Base-by-base conservation (phyloP, 2,113 vertebrate genomes). In the Cebidichthys violaceus region DNA sequence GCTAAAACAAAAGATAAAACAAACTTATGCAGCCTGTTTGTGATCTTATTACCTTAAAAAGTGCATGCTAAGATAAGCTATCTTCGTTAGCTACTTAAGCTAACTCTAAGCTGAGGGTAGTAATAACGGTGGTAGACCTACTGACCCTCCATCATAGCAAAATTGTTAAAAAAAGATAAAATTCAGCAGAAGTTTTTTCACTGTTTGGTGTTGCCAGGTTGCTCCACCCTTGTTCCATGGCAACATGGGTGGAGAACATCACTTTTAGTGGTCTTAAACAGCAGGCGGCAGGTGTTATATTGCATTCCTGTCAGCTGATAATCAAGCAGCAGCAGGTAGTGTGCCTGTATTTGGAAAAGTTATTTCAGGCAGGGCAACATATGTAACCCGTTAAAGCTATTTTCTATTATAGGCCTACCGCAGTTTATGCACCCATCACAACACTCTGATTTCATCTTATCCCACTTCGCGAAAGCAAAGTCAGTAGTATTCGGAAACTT, bases 281-380 rank as follows among this genome's bases (percentile, higher is more conserved):
- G 66, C 72, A 71, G 71, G 65, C 1, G 10, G 70, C 65, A 47
- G 65, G 64, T 75, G 47, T 47, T 57, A 20, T 8, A 37, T 13
- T 70, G 47, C 64, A 75, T 59, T 72, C 31, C 70, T 65, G 17
- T 31, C 69, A 79, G 24, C 61, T 61, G 82, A 69, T 69, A 6
- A 47, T 75, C 35, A 61, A 74, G 54, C 20, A 37, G 55, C 57
- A 79, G 37, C 65, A 75, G 65, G 65, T 41, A 41, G 14, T 45
- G 15, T 15, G 24, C 7, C 8, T 83, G 4, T 10, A n/a, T 11
- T 41, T 11, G 11, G 5, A 60, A 20, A 20, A 47, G 50, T 20
- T 35, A 70, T 33, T 70, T 29, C 13, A 71, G 66, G 64, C 35
- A 41, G 24, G 43, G 33, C 18, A 39, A 68, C 41, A 54, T 6